Percentiles rank a stretch among this genome's conserved stretches.
Evolutionary conservation across 2,888 invertebrate genomes (phyloP).

Genomic region (Drosophila tanythrix): DNA sequence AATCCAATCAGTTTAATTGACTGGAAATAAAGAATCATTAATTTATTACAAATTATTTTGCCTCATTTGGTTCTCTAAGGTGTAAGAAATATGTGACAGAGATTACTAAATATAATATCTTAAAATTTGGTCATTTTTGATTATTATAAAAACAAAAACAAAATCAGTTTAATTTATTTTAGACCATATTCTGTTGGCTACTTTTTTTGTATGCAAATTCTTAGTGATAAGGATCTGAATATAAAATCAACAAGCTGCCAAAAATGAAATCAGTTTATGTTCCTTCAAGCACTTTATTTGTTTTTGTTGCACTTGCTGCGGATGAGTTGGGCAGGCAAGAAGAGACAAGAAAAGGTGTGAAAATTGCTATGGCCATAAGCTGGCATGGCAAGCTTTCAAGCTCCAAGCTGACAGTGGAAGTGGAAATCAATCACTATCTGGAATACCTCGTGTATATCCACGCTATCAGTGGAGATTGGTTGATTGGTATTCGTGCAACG

Average conservation of each 20-base stretch:
- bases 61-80: background rate
- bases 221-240: background rate
- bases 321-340: background rate
- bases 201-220: background rate
- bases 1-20: slow-evolving; percentile 9
- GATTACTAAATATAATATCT: background rate
- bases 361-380: background rate
- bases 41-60: background rate
- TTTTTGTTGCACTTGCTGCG: background rate
- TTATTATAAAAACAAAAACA: background rate
- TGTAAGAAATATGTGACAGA: background rate
- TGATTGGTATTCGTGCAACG: background rate
- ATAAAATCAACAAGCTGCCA: background rate
- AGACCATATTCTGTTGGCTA: background rate
- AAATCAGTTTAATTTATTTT: background rate
- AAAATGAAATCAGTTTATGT: background rate
- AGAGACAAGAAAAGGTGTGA: background rate
- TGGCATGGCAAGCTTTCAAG: background rate
- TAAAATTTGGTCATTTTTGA: background rate
- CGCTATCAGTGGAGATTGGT: background rate
- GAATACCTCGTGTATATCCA: background rate
- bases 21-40: background rate
- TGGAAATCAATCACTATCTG: background rate
- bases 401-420: background rate
- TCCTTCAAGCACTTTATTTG: background rate